phyloP scores from a whole-genome alignment of 1,140 invertebrate genomes.

The Drosophila navojoa region DNA sequence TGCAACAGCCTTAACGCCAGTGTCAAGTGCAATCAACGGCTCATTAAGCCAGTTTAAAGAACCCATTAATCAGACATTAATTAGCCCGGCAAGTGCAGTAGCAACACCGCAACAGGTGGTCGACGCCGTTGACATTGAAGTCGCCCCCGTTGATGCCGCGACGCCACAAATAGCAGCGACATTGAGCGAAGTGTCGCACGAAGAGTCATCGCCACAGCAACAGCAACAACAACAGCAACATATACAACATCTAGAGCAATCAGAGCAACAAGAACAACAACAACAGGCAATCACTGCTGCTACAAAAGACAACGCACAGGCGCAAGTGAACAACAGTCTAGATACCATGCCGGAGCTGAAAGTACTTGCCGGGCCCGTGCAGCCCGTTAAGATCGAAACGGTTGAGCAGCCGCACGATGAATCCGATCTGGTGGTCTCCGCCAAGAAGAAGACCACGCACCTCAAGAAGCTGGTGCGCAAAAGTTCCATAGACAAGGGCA shows the following conservation, averaged over 20 bases:
- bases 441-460: constrained; percentile 56
- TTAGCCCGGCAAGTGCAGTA: constrained; percentile 34
- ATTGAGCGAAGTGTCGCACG: constrained; percentile 64
- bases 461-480: constrained; percentile 72
- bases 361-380: constrained; percentile 72
- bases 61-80: constrained; percentile 63
- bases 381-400: constrained; percentile 73
- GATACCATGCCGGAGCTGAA: constrained; percentile 75
- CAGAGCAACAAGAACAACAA: constrained; percentile 24
- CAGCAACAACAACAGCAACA: constrained; percentile 32
- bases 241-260: constrained; percentile 3
- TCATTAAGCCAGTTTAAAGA: constrained; percentile 64
- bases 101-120: constrained; percentile 65
- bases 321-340: constrained; percentile 59
- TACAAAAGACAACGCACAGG: constrained; percentile 72
- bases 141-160: constrained; percentile 40
- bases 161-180: constrained; percentile 74
- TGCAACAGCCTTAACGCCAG: not conserved
- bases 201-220: constrained; percentile 62
- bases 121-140: constrained; percentile 67
- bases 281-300: constrained; percentile 28
- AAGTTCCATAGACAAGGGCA: constrained; percentile 68
- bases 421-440: constrained; percentile 22
- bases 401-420: constrained; percentile 64
- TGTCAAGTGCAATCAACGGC: constrained; percentile 27